Evolutionary conservation across 2,888 invertebrate genomes (phyloP).

Genomic region (Mimachlamys varia): DNA sequence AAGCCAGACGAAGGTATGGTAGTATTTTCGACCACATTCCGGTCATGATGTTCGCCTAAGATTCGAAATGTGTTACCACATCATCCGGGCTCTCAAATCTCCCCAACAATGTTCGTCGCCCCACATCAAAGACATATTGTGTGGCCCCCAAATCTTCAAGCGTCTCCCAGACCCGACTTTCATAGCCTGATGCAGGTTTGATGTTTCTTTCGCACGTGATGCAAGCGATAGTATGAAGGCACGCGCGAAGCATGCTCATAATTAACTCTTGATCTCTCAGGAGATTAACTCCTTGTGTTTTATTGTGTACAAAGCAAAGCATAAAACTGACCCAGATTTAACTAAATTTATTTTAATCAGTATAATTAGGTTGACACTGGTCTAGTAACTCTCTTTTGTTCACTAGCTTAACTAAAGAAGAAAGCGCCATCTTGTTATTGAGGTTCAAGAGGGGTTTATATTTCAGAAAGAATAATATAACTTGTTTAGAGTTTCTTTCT

Average conservation of each 20-base stretch:
- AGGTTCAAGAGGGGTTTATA: too few relatives aligned
- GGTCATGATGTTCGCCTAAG: not conserved
- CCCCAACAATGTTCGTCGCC: not conserved
- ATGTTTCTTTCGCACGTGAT: not conserved
- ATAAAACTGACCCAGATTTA: not conserved
- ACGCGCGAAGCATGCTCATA: not conserved
- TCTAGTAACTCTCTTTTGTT: too few relatives aligned
- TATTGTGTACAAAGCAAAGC: not conserved
- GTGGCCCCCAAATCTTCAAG: not conserved
- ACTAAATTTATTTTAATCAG: not conserved
- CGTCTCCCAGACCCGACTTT: slow-evolving; percentile 5
- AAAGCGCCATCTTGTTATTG: too few relatives aligned
- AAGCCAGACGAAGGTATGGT: not conserved
- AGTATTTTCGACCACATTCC: slow-evolving; percentile 32
- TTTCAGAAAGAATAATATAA: too few relatives aligned
- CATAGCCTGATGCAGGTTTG: slow-evolving; percentile 13
- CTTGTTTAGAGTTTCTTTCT: too few relatives aligned
- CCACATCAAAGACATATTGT: slow-evolving; percentile 33
- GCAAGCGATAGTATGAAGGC: not conserved
- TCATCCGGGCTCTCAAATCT: not conserved
- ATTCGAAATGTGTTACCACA: slow-evolving; percentile 29
- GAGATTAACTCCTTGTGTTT: not conserved
- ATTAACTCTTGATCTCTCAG: not conserved
- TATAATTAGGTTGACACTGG: not conserved
- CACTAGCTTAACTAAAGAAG: too few relatives aligned